Percentiles rank a stretch among this genome's conserved stretches.
These are phyloP conservation scores for Meloidogyne exigua DNA, from an alignment of 1,140 invertebrate species.

Conservation along the genomic window DNA sequence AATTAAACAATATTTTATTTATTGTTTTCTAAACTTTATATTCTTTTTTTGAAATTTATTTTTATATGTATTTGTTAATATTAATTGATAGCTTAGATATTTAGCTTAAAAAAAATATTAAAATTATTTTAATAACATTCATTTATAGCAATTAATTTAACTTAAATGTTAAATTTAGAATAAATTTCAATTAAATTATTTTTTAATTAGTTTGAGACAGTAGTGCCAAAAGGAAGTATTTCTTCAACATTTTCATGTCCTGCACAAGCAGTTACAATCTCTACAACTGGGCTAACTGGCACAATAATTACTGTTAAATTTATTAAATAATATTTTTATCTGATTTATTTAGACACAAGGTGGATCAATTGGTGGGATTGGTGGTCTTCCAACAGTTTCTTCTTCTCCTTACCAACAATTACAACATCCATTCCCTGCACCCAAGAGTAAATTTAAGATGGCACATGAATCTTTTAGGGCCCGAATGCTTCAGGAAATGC, in stretches of 20 bases:
- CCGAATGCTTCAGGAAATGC: conserved; percentile 51
- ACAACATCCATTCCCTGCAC: conserved; percentile 26
- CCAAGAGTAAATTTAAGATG: conserved; percentile 51
- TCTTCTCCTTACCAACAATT: background rate
- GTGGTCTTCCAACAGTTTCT: background rate
- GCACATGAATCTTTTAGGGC: conserved; percentile 48
- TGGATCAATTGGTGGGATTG: background rate
- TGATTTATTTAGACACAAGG: background rate
- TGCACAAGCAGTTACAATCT: background rate
- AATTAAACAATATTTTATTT: too few relatives aligned
- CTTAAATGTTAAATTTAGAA: too few relatives aligned
- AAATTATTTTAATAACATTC: too few relatives aligned
- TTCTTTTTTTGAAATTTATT: too few relatives aligned
- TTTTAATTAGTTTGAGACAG: background rate
- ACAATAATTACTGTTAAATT: background rate
- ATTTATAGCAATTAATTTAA: too few relatives aligned
- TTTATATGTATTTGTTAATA: too few relatives aligned
- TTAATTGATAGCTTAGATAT: too few relatives aligned
- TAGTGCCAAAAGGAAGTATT: conserved; percentile 22
- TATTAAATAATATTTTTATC: too few relatives aligned
- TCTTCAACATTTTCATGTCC: conserved; percentile 25
- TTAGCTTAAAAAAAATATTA: too few relatives aligned
- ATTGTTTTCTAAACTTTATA: too few relatives aligned
- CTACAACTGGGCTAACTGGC: background rate
- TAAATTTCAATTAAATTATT: too few relatives aligned